Evolutionary conservation across 2,797 vertebrate genomes (phyloP).

Genomic region (Simalia tracyae): DNA sequence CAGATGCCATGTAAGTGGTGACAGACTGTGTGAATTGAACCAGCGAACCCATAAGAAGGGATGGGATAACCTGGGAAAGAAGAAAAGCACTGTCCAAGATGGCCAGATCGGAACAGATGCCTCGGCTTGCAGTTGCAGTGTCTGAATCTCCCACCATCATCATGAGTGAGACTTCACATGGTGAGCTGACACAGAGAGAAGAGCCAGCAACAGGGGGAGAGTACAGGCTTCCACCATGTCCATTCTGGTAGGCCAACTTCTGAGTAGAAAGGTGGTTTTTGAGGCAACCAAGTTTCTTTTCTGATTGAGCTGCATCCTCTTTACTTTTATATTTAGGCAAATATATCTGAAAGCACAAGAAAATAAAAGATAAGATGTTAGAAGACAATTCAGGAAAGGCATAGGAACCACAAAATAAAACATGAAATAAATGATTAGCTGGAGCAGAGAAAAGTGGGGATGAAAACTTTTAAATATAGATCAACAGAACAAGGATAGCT

Average conservation of each 20-base stretch:
- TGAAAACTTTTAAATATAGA: background rate
- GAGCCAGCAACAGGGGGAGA: constrained; percentile 30
- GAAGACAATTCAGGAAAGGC: background rate
- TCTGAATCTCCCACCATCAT: constrained; percentile 65
- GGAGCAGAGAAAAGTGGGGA: background rate
- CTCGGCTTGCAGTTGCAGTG: constrained; percentile 59
- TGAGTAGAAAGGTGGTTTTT: constrained; percentile 62
- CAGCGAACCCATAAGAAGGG: constrained; percentile 81
- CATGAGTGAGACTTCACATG: constrained; percentile 70
- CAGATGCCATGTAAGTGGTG: constrained; percentile 80
- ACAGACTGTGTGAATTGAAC: constrained; percentile 83
- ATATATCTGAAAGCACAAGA: constrained; percentile 73
- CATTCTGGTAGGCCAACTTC: constrained; percentile 65
- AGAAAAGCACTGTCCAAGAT: constrained; percentile 86
- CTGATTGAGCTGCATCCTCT: constrained; percentile 42
- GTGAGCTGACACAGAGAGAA: constrained; percentile 65
- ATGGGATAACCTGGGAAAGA: constrained; percentile 84
- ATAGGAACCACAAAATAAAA: background rate
- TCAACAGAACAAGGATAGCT: background rate
- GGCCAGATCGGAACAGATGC: constrained; percentile 85
- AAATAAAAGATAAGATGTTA: background rate
- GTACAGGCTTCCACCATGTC: constrained; percentile 58
- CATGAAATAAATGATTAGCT: background rate
- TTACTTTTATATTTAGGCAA: constrained; percentile 74
- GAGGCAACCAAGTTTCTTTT: constrained; percentile 64